Percentiles rank a stretch among this genome's conserved stretches.
Evolutionary conservation across 2,888 invertebrate species (phyloP).

Genomic region (Synergus umbraculus): DNA sequence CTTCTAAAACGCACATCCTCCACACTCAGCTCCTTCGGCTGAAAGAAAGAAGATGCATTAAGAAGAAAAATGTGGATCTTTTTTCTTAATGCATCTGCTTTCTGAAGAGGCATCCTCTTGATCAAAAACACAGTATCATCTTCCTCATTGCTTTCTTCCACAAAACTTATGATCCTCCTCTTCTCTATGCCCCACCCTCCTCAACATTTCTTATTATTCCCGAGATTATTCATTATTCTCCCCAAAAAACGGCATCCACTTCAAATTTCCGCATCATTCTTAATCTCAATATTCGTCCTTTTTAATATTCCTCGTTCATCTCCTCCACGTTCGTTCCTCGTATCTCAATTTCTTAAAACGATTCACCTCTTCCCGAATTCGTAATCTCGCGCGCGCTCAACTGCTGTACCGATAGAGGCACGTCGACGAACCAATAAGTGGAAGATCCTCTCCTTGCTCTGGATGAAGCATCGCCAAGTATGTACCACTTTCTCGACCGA

Average conservation of each 20-base stretch:
- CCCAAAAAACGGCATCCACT: not conserved
- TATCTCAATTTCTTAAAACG: not conserved
- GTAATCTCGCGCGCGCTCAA: not conserved
- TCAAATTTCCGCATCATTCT: not conserved
- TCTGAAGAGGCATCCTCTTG: not conserved
- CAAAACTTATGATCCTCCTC: not conserved
- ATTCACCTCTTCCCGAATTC: not conserved
- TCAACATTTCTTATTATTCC: not conserved
- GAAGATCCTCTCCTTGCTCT: not conserved
- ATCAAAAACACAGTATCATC: not conserved
- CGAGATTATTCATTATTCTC: no score
- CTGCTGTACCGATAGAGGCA: not conserved
- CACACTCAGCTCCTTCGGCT: no score
- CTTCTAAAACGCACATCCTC: no score
- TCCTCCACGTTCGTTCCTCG: not conserved
- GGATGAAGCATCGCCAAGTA: constrained; percentile 47
- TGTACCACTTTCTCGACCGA: constrained; percentile 36
- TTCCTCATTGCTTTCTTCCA: not conserved
- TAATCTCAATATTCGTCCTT: not conserved
- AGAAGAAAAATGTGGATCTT: not conserved
- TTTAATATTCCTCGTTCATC: not conserved
- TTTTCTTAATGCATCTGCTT: not conserved
- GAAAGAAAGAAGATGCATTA: no score
- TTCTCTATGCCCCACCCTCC: not conserved
- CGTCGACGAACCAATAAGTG: not conserved